Percentiles rank a stretch among this genome's conserved stretches.
phyloP scores from a whole-genome alignment of 2,113 vertebrate species.

The Ciconia maguari region DNA sequence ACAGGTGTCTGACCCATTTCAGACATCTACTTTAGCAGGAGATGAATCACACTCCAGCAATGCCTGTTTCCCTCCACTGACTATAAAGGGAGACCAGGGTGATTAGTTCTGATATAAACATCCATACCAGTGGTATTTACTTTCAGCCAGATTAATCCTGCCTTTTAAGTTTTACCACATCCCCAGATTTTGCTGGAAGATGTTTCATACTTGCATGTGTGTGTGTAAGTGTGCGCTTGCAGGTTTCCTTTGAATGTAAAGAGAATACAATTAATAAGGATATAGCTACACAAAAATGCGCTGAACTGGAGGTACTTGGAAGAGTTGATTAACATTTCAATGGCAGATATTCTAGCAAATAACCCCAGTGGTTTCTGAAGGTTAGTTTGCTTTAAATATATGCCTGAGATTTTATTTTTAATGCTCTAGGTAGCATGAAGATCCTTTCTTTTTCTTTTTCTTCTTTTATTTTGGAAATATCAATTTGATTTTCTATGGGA shows the following conservation, averaged over 20 bases:
- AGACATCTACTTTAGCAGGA: neutral
- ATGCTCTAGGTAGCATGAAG: neutral
- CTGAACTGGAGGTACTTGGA: neutral
- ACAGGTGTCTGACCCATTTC: constrained; percentile 4
- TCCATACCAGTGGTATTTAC: neutral
- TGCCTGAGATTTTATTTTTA: neutral
- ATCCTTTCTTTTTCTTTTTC: neutral
- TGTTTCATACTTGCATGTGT: neutral
- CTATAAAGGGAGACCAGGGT: neutral
- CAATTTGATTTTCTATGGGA: neutral
- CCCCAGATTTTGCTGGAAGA: neutral
- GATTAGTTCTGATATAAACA: neutral
- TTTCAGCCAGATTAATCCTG: neutral
- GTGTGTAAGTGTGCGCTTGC: neutral
- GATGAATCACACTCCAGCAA: neutral
- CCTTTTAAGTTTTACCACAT: neutral
- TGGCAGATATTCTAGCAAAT: neutral
- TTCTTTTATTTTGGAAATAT: neutral
- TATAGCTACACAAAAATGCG: neutral
- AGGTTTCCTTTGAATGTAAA: neutral
- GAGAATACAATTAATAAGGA: neutral
- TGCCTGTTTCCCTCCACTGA: neutral
- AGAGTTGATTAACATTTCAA: neutral
- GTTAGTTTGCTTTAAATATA: neutral
- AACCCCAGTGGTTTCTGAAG: neutral